phyloP scores from a whole-genome alignment of 2,113 vertebrate genomes.

The Caretta caretta region DNA sequence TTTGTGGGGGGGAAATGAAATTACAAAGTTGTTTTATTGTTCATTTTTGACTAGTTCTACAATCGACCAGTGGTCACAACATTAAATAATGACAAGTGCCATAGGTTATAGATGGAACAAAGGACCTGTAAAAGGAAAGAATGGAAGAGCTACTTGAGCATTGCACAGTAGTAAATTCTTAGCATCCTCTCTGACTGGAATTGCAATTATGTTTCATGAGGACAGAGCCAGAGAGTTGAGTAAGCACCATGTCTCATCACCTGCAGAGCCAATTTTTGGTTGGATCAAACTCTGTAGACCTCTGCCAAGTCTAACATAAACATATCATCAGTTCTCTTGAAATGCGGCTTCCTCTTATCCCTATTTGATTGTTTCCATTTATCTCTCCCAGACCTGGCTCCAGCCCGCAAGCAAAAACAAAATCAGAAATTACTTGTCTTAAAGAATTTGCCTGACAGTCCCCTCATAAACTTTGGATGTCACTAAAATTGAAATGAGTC shows the following conservation, averaged over 20 bases:
- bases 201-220: background rate
- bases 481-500: background rate
- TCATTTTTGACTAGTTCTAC: background rate
- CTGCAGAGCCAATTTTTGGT: background rate
- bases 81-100: fast-evolving
- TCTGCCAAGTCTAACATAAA: slow-evolving; percentile 25
- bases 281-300: background rate
- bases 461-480: background rate
- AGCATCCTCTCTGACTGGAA: background rate
- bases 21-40: no score
- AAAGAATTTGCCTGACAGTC: background rate
- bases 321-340: slow-evolving; percentile 14
- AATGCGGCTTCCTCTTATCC: background rate
- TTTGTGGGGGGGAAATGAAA: no score
- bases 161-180: background rate
- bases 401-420: background rate
- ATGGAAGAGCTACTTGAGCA: background rate
- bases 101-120: background rate
- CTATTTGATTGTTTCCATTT: background rate
- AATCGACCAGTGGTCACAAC: background rate
- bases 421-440: background rate
- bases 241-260: background rate
- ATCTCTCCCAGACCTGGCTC: background rate
- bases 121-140: fast-evolving
- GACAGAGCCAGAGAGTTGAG: background rate